phyloP scores from a whole-genome alignment of 2,113 vertebrate genomes.

The Pseudolaguvia tuberculata region DNA sequence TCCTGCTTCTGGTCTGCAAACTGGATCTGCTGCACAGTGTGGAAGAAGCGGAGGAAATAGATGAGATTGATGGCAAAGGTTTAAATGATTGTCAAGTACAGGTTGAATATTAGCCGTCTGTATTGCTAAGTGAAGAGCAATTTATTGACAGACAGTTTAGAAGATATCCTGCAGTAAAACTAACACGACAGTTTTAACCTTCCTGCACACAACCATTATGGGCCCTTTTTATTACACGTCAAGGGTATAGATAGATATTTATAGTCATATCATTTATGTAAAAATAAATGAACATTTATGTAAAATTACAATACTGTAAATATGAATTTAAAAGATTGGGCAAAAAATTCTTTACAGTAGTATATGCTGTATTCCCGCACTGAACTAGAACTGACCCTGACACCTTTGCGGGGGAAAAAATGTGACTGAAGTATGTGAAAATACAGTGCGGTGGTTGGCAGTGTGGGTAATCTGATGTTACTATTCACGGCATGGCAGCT shows the following conservation, averaged over 20 bases:
- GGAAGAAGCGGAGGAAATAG: background rate
- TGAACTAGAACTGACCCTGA: background rate
- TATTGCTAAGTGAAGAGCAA: background rate
- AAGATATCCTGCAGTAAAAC: too few relatives aligned
- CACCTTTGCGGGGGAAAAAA: background rate
- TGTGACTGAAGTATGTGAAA: background rate
- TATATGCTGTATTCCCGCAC: background rate
- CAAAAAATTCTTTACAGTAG: background rate
- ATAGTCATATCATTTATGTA: too few relatives aligned
- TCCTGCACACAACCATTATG: background rate
- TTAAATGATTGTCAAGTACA: background rate
- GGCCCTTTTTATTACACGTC: too few relatives aligned
- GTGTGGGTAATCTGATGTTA: slow-evolving; percentile 12
- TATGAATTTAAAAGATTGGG: background rate
- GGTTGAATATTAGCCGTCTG: background rate
- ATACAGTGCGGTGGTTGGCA: background rate
- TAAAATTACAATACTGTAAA: too few relatives aligned
- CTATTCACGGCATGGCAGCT: slow-evolving; percentile 34
- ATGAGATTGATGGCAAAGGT: background rate
- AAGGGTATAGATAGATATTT: too few relatives aligned
- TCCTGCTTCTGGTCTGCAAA: slow-evolving; percentile 98
- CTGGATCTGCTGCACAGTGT: slow-evolving; percentile 79
- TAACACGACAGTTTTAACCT: background rate
- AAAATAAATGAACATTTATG: too few relatives aligned
- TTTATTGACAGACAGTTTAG: background rate